phyloP scores from a whole-genome alignment of 2,113 vertebrate species.

The Ammodytes marinus region DNA sequence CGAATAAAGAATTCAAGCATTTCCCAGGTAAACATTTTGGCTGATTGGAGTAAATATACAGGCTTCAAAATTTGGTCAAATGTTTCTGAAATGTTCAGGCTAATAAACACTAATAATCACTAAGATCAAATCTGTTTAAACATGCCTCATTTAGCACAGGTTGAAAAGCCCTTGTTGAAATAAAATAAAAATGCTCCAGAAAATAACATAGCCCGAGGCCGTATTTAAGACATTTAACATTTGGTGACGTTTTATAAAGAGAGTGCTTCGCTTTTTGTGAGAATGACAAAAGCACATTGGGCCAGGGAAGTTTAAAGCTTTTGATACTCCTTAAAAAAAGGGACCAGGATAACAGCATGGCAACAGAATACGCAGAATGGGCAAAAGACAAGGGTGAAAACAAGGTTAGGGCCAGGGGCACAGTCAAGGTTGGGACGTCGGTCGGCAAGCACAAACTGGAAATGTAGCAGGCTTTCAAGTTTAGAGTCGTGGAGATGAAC shows the following conservation, averaged over 20 bases:
- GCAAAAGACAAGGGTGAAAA: slow-evolving; percentile 44
- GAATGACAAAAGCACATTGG: slow-evolving; percentile 5
- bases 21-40: slow-evolving; percentile 82
- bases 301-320: slow-evolving; percentile 29
- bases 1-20: slow-evolving; percentile 83
- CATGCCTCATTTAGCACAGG: slow-evolving; percentile 26
- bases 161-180: slow-evolving; percentile 3
- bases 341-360: slow-evolving; percentile 32
- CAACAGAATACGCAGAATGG: slow-evolving; percentile 44
- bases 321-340: slow-evolving; percentile 24
- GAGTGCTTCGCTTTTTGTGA: slow-evolving; percentile 17
- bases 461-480: slow-evolving; percentile 72
- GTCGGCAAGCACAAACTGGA: slow-evolving; percentile 45
- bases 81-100: slow-evolving; percentile 30
- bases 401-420: slow-evolving; percentile 31
- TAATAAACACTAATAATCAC: slow-evolving; percentile 32
- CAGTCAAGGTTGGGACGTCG: slow-evolving; percentile 19
- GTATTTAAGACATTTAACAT: slow-evolving; percentile 29
- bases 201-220: slow-evolving; percentile 20
- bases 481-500: slow-evolving; percentile 59
- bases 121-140: slow-evolving; percentile 36
- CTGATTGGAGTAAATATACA: slow-evolving; percentile 50
- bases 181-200: slow-evolving; percentile 21
- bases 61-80: slow-evolving; percentile 34
- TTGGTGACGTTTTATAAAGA: slow-evolving; percentile 14